Evolutionary conservation across 2,797 vertebrate species (phyloP).

Genomic region (Acestrorhynchus altus): DNA sequence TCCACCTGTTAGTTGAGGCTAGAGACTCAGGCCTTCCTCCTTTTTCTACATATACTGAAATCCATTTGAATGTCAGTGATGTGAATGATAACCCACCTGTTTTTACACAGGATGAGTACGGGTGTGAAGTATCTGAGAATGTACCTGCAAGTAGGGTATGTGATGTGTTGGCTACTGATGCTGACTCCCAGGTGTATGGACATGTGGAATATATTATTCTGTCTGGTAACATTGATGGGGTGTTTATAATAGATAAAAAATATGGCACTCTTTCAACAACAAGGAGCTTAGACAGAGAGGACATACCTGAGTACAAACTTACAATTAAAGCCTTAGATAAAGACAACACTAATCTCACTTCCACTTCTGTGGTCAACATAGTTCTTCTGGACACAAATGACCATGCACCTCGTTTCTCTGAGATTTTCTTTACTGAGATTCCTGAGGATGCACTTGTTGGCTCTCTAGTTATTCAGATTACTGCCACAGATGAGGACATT

Average conservation of each 20-base stretch:
- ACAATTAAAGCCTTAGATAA: constrained; percentile 74
- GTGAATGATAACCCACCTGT: constrained; percentile 79
- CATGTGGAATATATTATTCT: constrained; percentile 74
- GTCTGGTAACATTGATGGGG: constrained; percentile 65
- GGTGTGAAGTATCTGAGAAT: constrained; percentile 79
- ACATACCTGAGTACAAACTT: constrained; percentile 69
- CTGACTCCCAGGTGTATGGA: constrained; percentile 71
- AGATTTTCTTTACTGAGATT: constrained; percentile 72
- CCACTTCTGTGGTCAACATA: constrained; percentile 66
- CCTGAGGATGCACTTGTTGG: constrained; percentile 74
- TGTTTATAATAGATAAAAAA: constrained; percentile 74
- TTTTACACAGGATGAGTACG: constrained; percentile 74
- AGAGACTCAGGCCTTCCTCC: constrained; percentile 80
- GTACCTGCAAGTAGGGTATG: constrained; percentile 68
- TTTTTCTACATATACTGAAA: constrained; percentile 76
- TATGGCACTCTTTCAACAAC: constrained; percentile 73
- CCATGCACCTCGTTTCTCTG: constrained; percentile 76
- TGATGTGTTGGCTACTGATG: constrained; percentile 75
- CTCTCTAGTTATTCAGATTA: constrained; percentile 69
- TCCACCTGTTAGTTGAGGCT: constrained; percentile 76
- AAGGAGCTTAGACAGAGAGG: constrained; percentile 75
- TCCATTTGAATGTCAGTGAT: constrained; percentile 74
- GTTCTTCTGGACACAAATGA: constrained; percentile 79
- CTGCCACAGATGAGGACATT: constrained; percentile 74
- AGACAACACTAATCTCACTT: constrained; percentile 63